Evolutionary conservation across 30 jellyfish, hydroid and myxozoan species (phyloP).

Genomic region (Turritopsis dohrnii): DNA sequence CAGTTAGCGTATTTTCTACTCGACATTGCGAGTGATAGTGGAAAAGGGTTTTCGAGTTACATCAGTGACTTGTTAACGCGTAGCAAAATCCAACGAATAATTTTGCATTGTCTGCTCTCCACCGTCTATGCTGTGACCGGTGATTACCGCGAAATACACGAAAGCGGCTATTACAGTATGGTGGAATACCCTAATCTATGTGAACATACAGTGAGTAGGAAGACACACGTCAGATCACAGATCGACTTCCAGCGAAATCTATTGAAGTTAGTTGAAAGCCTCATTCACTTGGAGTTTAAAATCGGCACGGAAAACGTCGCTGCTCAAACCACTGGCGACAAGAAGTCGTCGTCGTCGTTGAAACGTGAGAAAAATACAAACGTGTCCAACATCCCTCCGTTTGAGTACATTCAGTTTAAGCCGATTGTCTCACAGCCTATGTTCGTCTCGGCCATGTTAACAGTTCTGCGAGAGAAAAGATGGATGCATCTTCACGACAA

Average conservation of each 20-base stretch:
- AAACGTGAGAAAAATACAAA: constrained; percentile 35
- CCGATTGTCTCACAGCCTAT: constrained; percentile 78
- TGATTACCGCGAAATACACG: constrained; percentile 20
- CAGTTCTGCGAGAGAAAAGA: constrained; percentile 40
- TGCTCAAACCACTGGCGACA: constrained; percentile 19
- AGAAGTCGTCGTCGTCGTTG: constrained; percentile 3
- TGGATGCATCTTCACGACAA: constrained; percentile 64
- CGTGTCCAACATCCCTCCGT: constrained; percentile 31
- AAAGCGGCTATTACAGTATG: constrained; percentile 26
- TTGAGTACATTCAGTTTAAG: constrained; percentile 38
- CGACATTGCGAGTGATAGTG: constrained; percentile 75
- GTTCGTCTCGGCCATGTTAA: constrained; percentile 64
- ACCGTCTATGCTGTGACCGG: constrained; percentile 64
- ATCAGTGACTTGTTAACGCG: constrained; percentile 70
- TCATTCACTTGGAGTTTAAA: constrained; percentile 57
- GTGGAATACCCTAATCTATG: constrained; percentile 15
- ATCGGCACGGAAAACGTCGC: constrained; percentile 51
- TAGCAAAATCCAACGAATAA: constrained; percentile 84
- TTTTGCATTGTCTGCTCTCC: constrained; percentile 73
- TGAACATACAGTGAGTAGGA: constrained; percentile 17
- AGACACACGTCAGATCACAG: background rate
- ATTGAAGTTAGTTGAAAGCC: constrained; percentile 42
- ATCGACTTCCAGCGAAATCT: constrained; percentile 49
- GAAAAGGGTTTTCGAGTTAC: constrained; percentile 66
- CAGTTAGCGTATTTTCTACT: constrained; percentile 43